Percentiles rank a stretch among this genome's conserved stretches.
Evolutionary conservation across 1,140 invertebrate species (phyloP).

Genomic region (Gyrodactylus bullatarudis): DNA sequence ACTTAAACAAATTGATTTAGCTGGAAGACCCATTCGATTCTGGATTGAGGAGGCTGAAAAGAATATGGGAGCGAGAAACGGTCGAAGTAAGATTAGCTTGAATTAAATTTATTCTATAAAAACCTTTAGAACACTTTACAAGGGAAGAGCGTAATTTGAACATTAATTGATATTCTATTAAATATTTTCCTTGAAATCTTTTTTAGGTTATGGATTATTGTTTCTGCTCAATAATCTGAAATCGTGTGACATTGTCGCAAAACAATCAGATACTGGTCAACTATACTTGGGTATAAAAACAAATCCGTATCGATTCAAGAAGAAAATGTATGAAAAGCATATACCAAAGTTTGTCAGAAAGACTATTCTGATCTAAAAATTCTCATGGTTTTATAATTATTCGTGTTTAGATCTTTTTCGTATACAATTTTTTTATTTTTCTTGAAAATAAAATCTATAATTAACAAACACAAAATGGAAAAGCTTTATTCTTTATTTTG

Average conservation of each 20-base stretch:
- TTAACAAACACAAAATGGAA: too few species aligned
- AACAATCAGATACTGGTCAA: neutral
- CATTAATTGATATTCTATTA: neutral
- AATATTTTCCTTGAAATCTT: too few species aligned
- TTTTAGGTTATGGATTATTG: neutral
- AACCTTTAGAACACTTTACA: neutral
- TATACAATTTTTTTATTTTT: neutral
- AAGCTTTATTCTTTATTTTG: too few species aligned
- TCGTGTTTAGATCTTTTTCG: neutral
- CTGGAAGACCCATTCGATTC: neutral
- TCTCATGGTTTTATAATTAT: neutral
- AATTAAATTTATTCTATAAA: neutral
- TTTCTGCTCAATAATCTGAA: neutral
- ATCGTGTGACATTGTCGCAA: neutral
- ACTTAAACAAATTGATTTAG: neutral
- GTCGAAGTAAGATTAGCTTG: neutral
- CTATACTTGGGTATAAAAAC: neutral
- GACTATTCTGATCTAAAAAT: neutral
- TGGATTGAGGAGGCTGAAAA: neutral
- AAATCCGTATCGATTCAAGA: neutral
- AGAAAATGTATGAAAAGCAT: neutral
- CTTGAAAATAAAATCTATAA: neutral
- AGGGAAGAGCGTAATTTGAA: neutral
- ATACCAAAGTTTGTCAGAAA: neutral
- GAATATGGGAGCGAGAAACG: neutral